Base-by-base conservation (phyloP, 2,113 vertebrate species). In the Ammospiza nelsoni region DNA sequence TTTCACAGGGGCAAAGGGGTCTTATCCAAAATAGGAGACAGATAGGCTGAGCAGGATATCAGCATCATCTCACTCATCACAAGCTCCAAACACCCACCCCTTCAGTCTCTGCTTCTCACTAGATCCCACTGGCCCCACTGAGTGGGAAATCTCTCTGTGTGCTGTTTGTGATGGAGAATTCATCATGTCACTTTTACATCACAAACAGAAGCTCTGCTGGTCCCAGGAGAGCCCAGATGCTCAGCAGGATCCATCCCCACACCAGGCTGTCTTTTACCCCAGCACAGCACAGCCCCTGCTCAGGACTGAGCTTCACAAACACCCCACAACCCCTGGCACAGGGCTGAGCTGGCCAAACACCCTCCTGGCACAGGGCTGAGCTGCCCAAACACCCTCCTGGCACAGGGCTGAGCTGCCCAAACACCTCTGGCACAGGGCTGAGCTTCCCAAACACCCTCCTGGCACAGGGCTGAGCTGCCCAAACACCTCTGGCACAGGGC, bases 161-260 rank as follows among this genome's bases (percentile, higher is more conserved):
- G 44, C 27, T 67, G 6, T 6, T 67, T 49, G 27, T 10, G 35
- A 17, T 3, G 11, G 27, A 0, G 0, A 25, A 57, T 87, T 48
- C 43, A 4, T 20, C 52, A 10, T 0, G 0, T 20, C 33, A 6
- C 9, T 35, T 81, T 17, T 31, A 12, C 72, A 48, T 9, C 71
- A 41, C 62, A 51, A 65, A 39, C 1, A 2, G 8, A 9, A 72
- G 19, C 46, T 4, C 1, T 4, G 8, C 31, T 49, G 52, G 9
- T 31, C 59, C 69, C 46, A 19, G 14, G 15, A 83, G 58, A 9
- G 2, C 21, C 23, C 71, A 61, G 43, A 12, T 28, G 49, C 28
- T 86, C 48, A n/a, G 17, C 31, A 33, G 37, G 44, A n/a, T 62
- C 77, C 37, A 69, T 7, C 9, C 9, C 22, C n/a, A 17, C 19